Evolutionary conservation across 2,888 invertebrate genomes (phyloP), one percentile per base, ranked within the genome.

Genomic region (Drosophila robusta): DNA sequence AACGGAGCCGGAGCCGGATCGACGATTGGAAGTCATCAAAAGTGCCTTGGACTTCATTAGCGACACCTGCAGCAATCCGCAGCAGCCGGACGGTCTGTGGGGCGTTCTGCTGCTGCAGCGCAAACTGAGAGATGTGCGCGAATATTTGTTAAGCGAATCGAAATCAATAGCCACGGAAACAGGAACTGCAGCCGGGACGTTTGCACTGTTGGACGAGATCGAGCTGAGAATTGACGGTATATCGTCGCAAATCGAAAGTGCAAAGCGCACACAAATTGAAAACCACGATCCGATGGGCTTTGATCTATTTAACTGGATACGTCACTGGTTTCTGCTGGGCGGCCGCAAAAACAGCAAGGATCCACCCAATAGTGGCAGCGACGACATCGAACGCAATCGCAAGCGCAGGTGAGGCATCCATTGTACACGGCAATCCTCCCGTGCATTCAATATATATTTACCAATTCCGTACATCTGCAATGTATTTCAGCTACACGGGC

Each of bases 211-310:
- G 2, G 1, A 26, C 8, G 69, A 68, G 12, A 55, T 67, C 2
- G 58, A 75, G 38, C 36, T 44, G 9, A 57, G 22, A 26, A 38
- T 67, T 7, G 6, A 5, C 45, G 69, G 63, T 0, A 34, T 68
- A 7, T 22, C 42, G 3, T 14, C 36, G 1, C 42, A 26, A 54
- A 39, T 64, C 32, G 60, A 63, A 11, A 34, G 44, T 36, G n/a
- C 9, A 22, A 12, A 12, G 47, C 22, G 22, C 36, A 45, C 34
- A 29, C 50, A 32, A 34, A 41, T 3, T 26, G 6, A 5, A 29
- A 62, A 62, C 18, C 67, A 70, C 65, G 79, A 78, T 81, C 88
- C 87, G 71, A 91, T 91, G 91, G 91, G 91, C 75, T 82, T 91
- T 70, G 90, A 91, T 65, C 65, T 91, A 44, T 38, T 91, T 11